Percentiles rank a stretch among this genome's conserved stretches.
These are phyloP conservation scores for Holothuria leucospilota DNA, from an alignment of 53 echinoderm and acorn worm genomes.

Conservation along the genomic window DNA sequence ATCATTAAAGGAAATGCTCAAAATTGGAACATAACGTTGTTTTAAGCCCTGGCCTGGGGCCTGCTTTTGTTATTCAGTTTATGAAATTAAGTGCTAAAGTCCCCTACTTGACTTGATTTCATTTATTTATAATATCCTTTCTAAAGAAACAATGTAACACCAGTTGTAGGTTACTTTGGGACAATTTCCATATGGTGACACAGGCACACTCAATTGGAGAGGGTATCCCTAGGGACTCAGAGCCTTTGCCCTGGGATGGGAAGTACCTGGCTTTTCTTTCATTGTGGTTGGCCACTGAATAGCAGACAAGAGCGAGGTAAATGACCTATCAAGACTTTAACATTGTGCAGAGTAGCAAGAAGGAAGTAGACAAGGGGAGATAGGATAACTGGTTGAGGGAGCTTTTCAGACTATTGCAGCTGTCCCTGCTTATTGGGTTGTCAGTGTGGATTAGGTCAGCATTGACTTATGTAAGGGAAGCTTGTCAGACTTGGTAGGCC, in stretches of 20 bases:
- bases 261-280: conserved; percentile 24
- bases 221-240: conserved; percentile 2
- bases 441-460: conserved; percentile 22
- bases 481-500: neutral
- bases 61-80: conserved; percentile 15
- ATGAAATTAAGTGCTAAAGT: conserved; percentile 26
- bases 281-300: neutral
- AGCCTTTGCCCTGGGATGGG: conserved; percentile 36
- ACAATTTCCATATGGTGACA: conserved; percentile 26
- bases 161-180: conserved; percentile 19
- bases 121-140: conserved; percentile 30
- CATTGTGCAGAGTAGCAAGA: neutral
- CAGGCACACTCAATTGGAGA: neutral
- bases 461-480: neutral
- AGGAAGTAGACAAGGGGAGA: neutral
- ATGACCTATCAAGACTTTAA: conserved; percentile 12
- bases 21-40: conserved; percentile 28
- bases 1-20: neutral
- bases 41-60: neutral
- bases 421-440: conserved; percentile 11
- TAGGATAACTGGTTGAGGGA: conserved; percentile 2
- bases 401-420: conserved; percentile 8
- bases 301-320: conserved; percentile 2
- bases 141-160: conserved; percentile 27
- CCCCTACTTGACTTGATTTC: conserved; percentile 24